These are phyloP conservation scores for Coptodon rendalli DNA, from an alignment of 2,113 vertebrate genomes.

Conservation along the genomic window DNA sequence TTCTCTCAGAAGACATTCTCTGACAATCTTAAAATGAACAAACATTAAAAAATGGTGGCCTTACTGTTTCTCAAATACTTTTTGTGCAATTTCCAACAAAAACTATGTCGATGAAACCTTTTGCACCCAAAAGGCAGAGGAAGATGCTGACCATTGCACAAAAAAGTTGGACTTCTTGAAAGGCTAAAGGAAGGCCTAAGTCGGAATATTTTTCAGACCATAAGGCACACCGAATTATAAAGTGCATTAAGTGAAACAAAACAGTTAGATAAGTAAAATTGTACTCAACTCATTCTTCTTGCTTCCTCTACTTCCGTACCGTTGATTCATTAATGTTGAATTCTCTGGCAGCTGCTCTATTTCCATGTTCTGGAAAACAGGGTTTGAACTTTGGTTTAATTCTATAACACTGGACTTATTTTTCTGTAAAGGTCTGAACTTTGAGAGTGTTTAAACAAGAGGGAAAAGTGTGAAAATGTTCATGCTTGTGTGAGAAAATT, in stretches of 20 bases:
- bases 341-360: background rate
- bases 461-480: background rate
- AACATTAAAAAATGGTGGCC: too few species aligned
- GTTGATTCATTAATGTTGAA: background rate
- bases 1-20: too few species aligned
- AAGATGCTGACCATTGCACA: background rate
- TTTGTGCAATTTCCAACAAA: background rate
- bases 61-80: background rate
- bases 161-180: background rate
- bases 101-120: background rate
- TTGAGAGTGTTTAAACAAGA: background rate
- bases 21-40: too few species aligned
- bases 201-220: background rate
- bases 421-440: background rate
- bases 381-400: background rate
- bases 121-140: accelerated
- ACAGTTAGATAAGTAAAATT: background rate
- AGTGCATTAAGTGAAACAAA: background rate
- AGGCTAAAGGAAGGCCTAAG: background rate
- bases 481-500: background rate
- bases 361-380: background rate
- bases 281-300: background rate
- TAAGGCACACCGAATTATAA: background rate
- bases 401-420: background rate
- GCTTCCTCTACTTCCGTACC: background rate